Percentiles rank a stretch among this genome's conserved stretches.
Conservation (phyloP, 2,888 invertebrate species). For the Synanthedon andrenaeformis region DNA sequence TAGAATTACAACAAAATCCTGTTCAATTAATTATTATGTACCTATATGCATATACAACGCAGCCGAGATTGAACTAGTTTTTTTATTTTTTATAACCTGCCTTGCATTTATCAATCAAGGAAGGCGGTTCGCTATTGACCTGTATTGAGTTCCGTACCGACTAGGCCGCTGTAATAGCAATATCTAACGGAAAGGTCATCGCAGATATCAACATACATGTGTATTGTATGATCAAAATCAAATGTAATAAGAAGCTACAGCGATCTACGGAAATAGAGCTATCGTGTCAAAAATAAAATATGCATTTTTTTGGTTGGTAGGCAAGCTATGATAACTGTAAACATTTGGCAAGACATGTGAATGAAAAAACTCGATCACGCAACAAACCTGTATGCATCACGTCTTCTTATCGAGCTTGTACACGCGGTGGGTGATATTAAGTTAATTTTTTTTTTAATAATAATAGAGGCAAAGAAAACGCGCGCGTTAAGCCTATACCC, state of each 20-base stretch:
- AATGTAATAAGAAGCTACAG: too few species aligned
- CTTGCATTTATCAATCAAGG: not conserved
- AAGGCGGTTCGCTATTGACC: not conserved
- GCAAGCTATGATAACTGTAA: too few species aligned
- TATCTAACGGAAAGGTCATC: too few species aligned
- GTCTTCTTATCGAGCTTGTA: slow-evolving; percentile 16
- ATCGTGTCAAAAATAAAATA: too few species aligned
- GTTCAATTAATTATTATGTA: too few species aligned
- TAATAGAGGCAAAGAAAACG: not conserved
- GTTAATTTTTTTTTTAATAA: slow-evolving; percentile 21
- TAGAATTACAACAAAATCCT: too few species aligned
- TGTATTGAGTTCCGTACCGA: not conserved
- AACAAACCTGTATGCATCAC: slow-evolving; percentile 41
- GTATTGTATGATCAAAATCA: too few species aligned
- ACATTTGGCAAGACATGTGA: slow-evolving; percentile 6
- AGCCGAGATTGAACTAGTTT: not conserved
- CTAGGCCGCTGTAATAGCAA: not conserved
- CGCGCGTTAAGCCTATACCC: not conserved
- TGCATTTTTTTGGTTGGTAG: too few species aligned
- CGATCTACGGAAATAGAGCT: too few species aligned
- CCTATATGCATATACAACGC: not conserved
- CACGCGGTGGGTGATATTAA: slow-evolving; percentile 20
- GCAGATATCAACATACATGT: too few species aligned
- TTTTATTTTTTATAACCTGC: not conserved
- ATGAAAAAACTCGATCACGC: slow-evolving; percentile 10